Percentiles rank a stretch among this genome's conserved stretches.
Evolutionary conservation across 2,888 invertebrate species (phyloP).

Genomic region (Lymantria dispar): DNA sequence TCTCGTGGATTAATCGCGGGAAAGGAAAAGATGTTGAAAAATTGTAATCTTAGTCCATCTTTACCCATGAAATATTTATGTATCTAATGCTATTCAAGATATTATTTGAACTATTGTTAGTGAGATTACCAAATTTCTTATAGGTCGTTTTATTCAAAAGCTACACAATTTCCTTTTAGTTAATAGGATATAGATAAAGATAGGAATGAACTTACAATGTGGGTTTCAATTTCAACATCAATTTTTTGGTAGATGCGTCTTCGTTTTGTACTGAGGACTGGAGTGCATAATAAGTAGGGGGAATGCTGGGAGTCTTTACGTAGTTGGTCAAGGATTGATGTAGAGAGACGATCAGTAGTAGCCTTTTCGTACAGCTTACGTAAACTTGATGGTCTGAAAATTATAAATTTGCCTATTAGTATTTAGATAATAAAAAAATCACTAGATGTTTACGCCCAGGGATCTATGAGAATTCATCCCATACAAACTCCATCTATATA

Average conservation of each 20-base stretch:
- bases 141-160: background rate
- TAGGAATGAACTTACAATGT: conserved; percentile 86
- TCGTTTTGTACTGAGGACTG: conserved; percentile 88
- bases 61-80: no score
- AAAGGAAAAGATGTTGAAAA: no score
- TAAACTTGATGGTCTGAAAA: conserved; percentile 86
- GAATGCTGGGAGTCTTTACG: conserved; percentile 84
- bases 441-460: no score
- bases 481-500: no score
- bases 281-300: conserved; percentile 90
- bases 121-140: background rate
- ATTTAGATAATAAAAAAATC: no score
- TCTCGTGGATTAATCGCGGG: no score
- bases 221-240: conserved; percentile 93
- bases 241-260: conserved; percentile 86
- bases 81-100: no score
- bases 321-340: conserved; percentile 85
- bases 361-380: conserved; percentile 91
- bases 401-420: background rate
- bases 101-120: background rate
- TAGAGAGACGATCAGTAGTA: conserved; percentile 85
- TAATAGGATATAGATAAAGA: no score
- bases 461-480: no score
- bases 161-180: conserved; percentile 5
- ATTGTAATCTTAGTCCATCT: no score